phyloP scores from a whole-genome alignment of 1,140 invertebrate genomes.

The Drosophila leontia region DNA sequence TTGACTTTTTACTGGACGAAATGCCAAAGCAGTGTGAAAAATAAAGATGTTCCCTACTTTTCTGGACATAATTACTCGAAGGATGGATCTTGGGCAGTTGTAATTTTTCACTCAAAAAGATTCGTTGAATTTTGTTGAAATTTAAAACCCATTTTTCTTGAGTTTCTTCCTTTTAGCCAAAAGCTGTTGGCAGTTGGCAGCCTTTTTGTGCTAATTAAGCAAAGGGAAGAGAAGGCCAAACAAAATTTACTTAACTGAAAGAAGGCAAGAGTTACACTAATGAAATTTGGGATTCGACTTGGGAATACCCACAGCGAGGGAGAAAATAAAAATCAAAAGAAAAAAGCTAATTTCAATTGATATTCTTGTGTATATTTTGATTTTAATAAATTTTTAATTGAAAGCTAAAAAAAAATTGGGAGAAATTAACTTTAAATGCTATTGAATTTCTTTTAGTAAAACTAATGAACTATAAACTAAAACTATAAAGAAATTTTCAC shows the following conservation, averaged over 20 bases:
- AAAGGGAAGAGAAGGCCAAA: slow-evolving; percentile 29
- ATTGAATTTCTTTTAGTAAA: too few relatives aligned
- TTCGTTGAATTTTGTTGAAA: slow-evolving; percentile 54
- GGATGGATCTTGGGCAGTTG: slow-evolving; percentile 21
- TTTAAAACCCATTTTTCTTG: slow-evolving; percentile 75
- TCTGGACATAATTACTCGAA: slow-evolving; percentile 63
- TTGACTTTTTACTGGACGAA: slow-evolving; percentile 62
- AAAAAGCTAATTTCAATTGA: not conserved
- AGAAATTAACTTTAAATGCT: not conserved
- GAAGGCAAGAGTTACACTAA: not conserved
- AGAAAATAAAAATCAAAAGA: not conserved
- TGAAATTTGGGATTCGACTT: slow-evolving; percentile 11
- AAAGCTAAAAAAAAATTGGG: not conserved
- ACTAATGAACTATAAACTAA: too few relatives aligned
- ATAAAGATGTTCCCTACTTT: slow-evolving; percentile 58
- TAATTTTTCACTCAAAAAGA: slow-evolving; percentile 12
- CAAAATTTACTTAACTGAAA: slow-evolving; percentile 36
- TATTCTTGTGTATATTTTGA: not conserved
- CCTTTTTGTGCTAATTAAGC: slow-evolving; percentile 73
- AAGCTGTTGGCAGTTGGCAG: slow-evolving; percentile 41
- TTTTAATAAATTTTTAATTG: not conserved
- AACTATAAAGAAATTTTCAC: not conserved
- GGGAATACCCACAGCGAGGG: slow-evolving; percentile 3
- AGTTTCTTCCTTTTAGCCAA: slow-evolving; percentile 37
- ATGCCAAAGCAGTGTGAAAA: slow-evolving; percentile 10